Evolutionary conservation across 2,113 vertebrate genomes (phyloP).

Genomic region (Pterocles orientalis): DNA sequence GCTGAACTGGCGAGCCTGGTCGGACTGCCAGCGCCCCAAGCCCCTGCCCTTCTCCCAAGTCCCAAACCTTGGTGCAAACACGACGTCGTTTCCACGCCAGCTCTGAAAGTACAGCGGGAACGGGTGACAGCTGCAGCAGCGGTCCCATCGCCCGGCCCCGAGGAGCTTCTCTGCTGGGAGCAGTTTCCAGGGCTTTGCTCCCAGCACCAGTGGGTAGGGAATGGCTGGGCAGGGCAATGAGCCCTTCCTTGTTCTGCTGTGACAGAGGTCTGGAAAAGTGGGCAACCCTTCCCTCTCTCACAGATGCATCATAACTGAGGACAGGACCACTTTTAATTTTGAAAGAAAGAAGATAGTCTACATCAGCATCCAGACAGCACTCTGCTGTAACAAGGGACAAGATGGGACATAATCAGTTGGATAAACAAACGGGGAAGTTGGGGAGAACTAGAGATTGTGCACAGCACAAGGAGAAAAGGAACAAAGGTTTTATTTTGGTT

Average conservation of each 20-base stretch:
- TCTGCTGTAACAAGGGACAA: rapidly evolving
- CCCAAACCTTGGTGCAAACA: rapidly evolving
- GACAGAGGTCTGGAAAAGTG: neutral
- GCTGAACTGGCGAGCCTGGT: rapidly evolving
- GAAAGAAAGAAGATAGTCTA: neutral
- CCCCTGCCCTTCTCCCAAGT: neutral
- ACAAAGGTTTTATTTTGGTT: neutral
- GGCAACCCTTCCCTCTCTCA: neutral
- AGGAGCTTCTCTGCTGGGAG: rapidly evolving
- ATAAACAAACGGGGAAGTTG: no score
- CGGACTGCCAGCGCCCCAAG: rapidly evolving
- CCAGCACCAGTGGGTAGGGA: rapidly evolving
- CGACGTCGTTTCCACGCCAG: neutral
- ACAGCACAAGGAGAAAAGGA: neutral
- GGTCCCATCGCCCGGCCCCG: rapidly evolving
- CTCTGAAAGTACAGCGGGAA: neutral
- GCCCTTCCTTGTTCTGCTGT: neutral
- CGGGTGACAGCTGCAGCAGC: neutral
- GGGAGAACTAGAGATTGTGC: neutral
- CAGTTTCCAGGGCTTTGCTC: neutral
- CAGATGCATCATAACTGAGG: rapidly evolving
- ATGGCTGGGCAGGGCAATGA: rapidly evolving
- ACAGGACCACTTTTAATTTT: neutral
- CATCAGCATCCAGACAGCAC: neutral
- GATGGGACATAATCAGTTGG: neutral